Evolutionary conservation across 2,797 vertebrate species (phyloP).

Genomic region (Danio kyathit): DNA sequence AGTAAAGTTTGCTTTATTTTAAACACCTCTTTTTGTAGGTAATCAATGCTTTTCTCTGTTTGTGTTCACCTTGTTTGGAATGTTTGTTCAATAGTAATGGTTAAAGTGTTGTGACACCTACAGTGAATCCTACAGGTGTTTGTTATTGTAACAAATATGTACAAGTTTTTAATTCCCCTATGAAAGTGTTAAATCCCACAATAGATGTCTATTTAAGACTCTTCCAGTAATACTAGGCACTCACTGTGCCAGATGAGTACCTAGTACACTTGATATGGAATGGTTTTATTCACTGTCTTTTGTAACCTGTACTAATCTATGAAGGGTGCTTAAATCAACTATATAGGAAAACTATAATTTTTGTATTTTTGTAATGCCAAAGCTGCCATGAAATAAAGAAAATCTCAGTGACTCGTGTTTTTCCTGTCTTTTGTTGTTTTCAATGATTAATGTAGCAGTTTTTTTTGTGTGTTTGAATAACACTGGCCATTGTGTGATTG

Average conservation of each 20-base stretch:
- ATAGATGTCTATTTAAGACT: not conserved
- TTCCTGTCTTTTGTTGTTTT: not conserved
- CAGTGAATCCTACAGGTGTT: not conserved
- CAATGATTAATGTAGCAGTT: not conserved
- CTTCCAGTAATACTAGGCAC: not conserved
- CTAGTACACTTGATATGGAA: conserved; percentile 23
- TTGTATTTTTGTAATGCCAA: conserved; percentile 57
- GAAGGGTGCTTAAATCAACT: conserved; percentile 44
- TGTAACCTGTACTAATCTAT: conserved; percentile 29
- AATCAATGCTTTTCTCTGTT: not conserved
- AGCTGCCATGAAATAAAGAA: conserved; percentile 44
- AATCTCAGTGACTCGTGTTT: not conserved
- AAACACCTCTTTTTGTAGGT: not conserved
- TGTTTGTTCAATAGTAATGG: not conserved
- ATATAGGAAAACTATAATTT: conserved; percentile 35
- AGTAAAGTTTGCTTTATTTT: not conserved
- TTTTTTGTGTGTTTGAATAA: not conserved
- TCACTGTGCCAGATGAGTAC: not conserved
- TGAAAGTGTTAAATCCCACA: conserved; percentile 10
- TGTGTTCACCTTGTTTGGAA: conserved; percentile 3
- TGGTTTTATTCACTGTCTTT: conserved; percentile 52
- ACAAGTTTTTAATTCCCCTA: not conserved
- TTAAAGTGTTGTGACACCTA: not conserved
- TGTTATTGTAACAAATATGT: not conserved
- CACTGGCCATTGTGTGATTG: not conserved